Percentiles rank a stretch among this genome's conserved stretches.
Evolutionary conservation across 2,888 invertebrate species (phyloP).

Genomic region (Eulithis prunata): DNA sequence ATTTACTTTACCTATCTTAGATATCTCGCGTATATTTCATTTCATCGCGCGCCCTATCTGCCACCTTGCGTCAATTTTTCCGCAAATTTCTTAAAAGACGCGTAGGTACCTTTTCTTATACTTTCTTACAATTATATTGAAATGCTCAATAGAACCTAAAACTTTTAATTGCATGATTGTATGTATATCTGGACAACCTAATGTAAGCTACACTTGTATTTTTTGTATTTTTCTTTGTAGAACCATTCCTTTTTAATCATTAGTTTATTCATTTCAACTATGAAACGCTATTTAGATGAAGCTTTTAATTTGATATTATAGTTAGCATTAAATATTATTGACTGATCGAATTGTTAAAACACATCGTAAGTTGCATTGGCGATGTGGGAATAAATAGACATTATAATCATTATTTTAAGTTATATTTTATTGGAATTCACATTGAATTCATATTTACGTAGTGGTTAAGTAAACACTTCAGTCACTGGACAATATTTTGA

Average conservation of each 20-base stretch:
- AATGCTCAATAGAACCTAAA: slow-evolving; percentile 71
- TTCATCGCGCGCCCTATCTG: slow-evolving; percentile 15
- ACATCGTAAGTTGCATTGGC: slow-evolving; percentile 55
- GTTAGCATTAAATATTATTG: slow-evolving; percentile 68
- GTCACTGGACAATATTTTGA: slow-evolving; percentile 46
- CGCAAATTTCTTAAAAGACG: slow-evolving; percentile 12
- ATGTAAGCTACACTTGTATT: slow-evolving; percentile 32
- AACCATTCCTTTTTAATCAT: slow-evolving; percentile 76
- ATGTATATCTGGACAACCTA: slow-evolving; percentile 52
- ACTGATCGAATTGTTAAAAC: slow-evolving; percentile 68
- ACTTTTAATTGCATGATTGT: slow-evolving; percentile 76
- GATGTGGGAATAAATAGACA: slow-evolving; percentile 50
- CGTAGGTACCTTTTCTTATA: not conserved
- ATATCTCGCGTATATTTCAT: slow-evolving; percentile 18
- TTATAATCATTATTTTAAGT: slow-evolving; percentile 54
- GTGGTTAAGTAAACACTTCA: slow-evolving; percentile 39
- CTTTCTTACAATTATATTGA: slow-evolving; percentile 30
- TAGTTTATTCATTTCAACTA: slow-evolving; percentile 63
- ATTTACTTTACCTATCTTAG: slow-evolving; percentile 24
- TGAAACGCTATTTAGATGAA: slow-evolving; percentile 59
- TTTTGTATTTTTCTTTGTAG: slow-evolving; percentile 53
- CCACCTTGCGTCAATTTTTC: slow-evolving; percentile 20
- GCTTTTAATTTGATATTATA: slow-evolving; percentile 57
- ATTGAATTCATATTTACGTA: slow-evolving; percentile 57
- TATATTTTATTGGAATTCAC: slow-evolving; percentile 59